Base-by-base conservation (phyloP, 1,140 invertebrate species). In the Ostrea denselamellosa region DNA sequence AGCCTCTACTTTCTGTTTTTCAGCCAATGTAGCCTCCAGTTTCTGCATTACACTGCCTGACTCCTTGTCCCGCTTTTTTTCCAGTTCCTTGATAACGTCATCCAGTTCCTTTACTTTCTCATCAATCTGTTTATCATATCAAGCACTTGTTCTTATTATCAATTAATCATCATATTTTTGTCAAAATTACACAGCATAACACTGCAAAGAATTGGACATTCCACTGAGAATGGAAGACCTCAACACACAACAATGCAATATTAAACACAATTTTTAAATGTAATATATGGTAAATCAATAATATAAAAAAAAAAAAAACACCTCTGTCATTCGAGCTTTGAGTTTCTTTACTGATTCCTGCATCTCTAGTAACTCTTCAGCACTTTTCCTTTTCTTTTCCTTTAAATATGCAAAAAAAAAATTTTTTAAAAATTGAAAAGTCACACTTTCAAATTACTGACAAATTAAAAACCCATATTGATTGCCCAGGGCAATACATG, bases 1-100 rank as follows among this genome's bases (percentile, higher is more conserved):
- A 8, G 97, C 96, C 92, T 98, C 97, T 2, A 94, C 93, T 87
- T 97, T 97, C 90, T 97, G 97, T 25, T 96, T 95, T 8, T 95
- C 95, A 88, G 96, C 96, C 8, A 98, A 92, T 89, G 96, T 94
- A 0, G 95, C 93, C 92, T 98, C 97, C 7, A 98, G 91, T 44
- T 95, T 92, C 88, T 96, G 93, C 5, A 98, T 95, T 68, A 96
- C 95, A 77, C 96, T 96, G 52, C 96, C 97, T 65, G 95, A 96
- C 93, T 97, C 97, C 96, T 93, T 90, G 91, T 95, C 94, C 82
- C 93, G 91, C 83, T 94, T 93, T 62, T 95, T 92, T 65, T 95
- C 93, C 19, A 95, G 87, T 12, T 95, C 91, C 25, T 89, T 92
- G 68, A 96, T 95, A 17, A 94, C 92, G 25, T 90, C 88, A 85